A percentile compares a stretch with the other conserved stretches of the same genome.
Conservation (phyloP, 2,797 vertebrate species). For the Protonibea diacanthus region DNA sequence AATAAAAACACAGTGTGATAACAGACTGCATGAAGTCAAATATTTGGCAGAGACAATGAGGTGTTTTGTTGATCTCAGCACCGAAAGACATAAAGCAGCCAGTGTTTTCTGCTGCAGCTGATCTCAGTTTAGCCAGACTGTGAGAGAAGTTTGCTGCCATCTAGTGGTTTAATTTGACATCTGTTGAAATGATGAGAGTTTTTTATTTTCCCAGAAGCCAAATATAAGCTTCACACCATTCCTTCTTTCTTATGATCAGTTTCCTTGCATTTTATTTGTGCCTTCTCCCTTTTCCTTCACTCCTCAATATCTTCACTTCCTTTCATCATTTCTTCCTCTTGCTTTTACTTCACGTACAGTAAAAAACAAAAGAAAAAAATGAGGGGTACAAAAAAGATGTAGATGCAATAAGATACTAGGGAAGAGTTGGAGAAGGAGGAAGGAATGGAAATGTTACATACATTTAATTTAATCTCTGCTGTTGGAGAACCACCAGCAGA, state of each 20-base stretch:
- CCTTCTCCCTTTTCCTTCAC: too few species aligned
- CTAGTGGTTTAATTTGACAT: neutral
- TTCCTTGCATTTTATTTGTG: neutral
- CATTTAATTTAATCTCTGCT: neutral
- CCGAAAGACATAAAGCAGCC: neutral
- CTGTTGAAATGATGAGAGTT: neutral
- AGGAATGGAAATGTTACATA: neutral
- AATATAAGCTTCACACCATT: neutral
- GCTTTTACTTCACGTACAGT: neutral
- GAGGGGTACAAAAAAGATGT: neutral
- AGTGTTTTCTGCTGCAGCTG: constrained; percentile 20
- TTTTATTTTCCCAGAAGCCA: neutral
- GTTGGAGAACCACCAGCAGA: constrained; percentile 20
- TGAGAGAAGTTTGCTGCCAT: constrained; percentile 27
- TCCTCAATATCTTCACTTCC: neutral
- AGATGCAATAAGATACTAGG: neutral
- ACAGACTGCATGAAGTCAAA: neutral
- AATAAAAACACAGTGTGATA: neutral
- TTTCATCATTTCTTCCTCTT: neutral
- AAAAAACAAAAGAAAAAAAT: neutral
- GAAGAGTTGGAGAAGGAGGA: neutral
- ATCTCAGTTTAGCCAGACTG: neutral
- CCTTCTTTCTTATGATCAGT: neutral
- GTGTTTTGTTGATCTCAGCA: neutral
- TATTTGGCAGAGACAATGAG: constrained; percentile 7